A percentile compares a stretch with the other conserved stretches of the same genome.
Evolutionary conservation across 2,113 vertebrate species (phyloP).

Genomic region (Natator depressus): DNA sequence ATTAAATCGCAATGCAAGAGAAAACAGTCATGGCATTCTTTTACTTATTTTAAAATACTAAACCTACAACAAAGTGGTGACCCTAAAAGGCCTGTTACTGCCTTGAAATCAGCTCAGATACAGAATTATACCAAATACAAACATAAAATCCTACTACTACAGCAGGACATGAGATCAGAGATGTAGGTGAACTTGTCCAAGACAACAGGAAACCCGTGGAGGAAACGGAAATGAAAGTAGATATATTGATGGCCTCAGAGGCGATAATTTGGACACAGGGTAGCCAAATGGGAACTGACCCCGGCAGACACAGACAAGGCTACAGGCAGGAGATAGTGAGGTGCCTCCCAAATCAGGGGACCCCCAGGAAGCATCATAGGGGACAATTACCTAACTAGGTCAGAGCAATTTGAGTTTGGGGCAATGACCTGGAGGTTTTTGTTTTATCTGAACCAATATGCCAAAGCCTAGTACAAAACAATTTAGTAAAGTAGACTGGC

Average conservation of each 20-base stretch:
- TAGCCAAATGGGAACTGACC: accelerated
- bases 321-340: background rate
- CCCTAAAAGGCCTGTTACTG: too few relatives aligned
- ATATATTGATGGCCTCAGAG: background rate
- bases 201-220: background rate
- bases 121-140: too few relatives aligned
- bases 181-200: background rate
- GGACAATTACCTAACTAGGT: background rate
- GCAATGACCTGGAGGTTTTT: background rate
- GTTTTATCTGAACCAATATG: background rate
- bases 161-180: background rate
- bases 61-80: too few relatives aligned
- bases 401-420: background rate
- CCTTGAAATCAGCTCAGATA: too few relatives aligned
- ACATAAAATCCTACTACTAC: too few relatives aligned
- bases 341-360: background rate
- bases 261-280: background rate
- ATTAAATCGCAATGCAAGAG: too few relatives aligned
- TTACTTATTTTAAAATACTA: too few relatives aligned
- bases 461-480: background rate
- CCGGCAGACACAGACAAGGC: background rate
- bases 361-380: background rate
- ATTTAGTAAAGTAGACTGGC: background rate
- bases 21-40: too few relatives aligned
- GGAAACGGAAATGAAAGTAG: background rate